A percentile compares a stretch with the other conserved stretches of the same genome.
Conservation (phyloP, 2,113 vertebrate genomes). For the Cavia porcellus region DNA sequence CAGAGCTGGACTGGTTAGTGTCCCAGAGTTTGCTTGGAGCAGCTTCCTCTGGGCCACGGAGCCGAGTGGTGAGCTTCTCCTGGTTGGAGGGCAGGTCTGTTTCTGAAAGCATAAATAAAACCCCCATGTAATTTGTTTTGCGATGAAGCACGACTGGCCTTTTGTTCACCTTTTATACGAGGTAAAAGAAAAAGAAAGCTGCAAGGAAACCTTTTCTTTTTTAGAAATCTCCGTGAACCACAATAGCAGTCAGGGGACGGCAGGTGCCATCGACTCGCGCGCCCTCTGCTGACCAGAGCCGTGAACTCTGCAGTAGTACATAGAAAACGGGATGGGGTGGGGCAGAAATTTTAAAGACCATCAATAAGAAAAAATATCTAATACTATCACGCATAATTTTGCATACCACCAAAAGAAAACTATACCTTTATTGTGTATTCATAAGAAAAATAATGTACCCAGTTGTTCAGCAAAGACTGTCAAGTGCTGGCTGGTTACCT, state of each 20-base stretch:
- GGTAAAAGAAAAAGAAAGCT: background rate
- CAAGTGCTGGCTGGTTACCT: background rate
- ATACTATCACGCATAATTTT: background rate
- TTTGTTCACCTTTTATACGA: conserved; percentile 24
- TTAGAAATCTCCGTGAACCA: background rate
- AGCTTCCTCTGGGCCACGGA: background rate
- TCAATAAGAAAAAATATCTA: background rate
- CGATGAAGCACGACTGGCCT: conserved; percentile 1
- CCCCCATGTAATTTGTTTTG: conserved; percentile 41
- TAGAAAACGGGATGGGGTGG: background rate
- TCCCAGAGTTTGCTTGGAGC: background rate
- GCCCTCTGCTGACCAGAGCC: conserved; percentile 84
- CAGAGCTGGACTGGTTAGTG: background rate
- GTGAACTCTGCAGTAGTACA: background rate
- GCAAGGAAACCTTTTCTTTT: conserved; percentile 6
- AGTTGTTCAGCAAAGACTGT: background rate
- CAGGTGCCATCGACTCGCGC: background rate
- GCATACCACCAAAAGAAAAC: background rate
- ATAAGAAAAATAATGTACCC: background rate
- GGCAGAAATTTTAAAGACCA: background rate
- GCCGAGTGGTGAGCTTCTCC: background rate
- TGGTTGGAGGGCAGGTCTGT: background rate
- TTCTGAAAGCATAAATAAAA: conserved; percentile 9
- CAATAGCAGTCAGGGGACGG: background rate
- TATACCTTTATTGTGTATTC: background rate